Percentiles rank a stretch among this genome's conserved stretches.
phyloP scores from a whole-genome alignment of 2,113 vertebrate species.

The Scalopus aquaticus region DNA sequence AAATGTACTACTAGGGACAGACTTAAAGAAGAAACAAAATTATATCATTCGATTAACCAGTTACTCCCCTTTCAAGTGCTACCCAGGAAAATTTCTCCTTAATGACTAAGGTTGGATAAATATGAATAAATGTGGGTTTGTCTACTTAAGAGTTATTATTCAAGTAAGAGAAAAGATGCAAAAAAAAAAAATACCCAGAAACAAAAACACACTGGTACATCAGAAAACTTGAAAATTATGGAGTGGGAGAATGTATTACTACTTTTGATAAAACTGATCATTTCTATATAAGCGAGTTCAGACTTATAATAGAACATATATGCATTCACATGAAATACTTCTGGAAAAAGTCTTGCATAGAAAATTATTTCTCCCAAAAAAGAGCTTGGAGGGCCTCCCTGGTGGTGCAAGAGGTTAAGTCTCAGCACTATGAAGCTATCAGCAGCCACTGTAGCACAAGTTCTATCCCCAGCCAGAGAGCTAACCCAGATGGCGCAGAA shows the following conservation, averaged over 20 bases:
- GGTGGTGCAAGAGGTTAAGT: too few species aligned
- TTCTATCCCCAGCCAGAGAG: too few species aligned
- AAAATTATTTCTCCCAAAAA: conserved; percentile 40
- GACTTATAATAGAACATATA: neutral
- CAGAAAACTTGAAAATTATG: neutral
- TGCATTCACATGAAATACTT: neutral
- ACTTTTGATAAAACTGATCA: neutral
- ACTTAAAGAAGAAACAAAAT: neutral
- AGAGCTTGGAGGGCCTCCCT: too few species aligned
- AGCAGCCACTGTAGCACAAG: too few species aligned
- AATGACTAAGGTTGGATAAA: neutral
- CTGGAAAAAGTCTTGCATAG: neutral
- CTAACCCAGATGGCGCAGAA: too few species aligned
- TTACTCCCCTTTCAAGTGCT: neutral
- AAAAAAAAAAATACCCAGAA: neutral
- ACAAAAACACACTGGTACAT: neutral
- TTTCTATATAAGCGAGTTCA: conserved; percentile 41
- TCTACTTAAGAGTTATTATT: neutral
- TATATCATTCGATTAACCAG: neutral
- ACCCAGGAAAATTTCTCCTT: neutral
- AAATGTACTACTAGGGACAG: neutral
- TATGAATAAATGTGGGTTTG: neutral
- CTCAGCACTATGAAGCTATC: too few species aligned
- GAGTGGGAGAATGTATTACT: neutral
- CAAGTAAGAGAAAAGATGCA: neutral